Percentiles rank a stretch among this genome's conserved stretches.
Evolutionary conservation across 2,797 vertebrate genomes (phyloP).

Genomic region (Rhodeus uyekii): DNA sequence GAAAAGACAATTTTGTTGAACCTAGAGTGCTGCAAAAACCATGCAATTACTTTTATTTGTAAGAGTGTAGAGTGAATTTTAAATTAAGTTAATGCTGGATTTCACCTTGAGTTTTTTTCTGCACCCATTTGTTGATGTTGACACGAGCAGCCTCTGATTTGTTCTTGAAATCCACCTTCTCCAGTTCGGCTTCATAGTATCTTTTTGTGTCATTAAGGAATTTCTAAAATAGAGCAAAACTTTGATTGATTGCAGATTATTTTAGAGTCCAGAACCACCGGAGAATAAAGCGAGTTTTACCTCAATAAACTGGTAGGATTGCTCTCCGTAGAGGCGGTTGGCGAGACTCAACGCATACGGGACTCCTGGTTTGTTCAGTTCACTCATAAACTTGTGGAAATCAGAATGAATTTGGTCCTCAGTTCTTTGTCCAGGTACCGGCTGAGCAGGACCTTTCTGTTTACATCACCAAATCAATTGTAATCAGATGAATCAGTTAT

Average conservation of each 20-base stretch:
- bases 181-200: slow-evolving; percentile 79
- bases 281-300: slow-evolving; percentile 65
- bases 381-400: slow-evolving; percentile 68
- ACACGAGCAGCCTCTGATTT: slow-evolving; percentile 71
- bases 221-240: slow-evolving; percentile 67
- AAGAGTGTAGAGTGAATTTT: no score
- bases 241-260: background rate
- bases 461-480: no score
- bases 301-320: slow-evolving; percentile 79
- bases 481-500: no score
- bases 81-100: background rate
- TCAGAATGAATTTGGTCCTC: slow-evolving; percentile 63
- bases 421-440: slow-evolving; percentile 64
- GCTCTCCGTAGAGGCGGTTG: slow-evolving; percentile 88
- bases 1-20: background rate
- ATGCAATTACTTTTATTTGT: background rate
- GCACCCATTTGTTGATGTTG: slow-evolving; percentile 88
- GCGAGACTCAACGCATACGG: slow-evolving; percentile 81
- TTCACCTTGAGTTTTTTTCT: slow-evolving; percentile 82
- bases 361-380: slow-evolving; percentile 75
- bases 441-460: no score
- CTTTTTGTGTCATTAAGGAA: slow-evolving; percentile 74
- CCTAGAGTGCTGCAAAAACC: background rate
- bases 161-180: slow-evolving; percentile 78
- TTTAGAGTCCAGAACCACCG: background rate